phyloP scores from a whole-genome alignment of 1,140 invertebrate genomes.

The Zaprionus nigranus region DNA sequence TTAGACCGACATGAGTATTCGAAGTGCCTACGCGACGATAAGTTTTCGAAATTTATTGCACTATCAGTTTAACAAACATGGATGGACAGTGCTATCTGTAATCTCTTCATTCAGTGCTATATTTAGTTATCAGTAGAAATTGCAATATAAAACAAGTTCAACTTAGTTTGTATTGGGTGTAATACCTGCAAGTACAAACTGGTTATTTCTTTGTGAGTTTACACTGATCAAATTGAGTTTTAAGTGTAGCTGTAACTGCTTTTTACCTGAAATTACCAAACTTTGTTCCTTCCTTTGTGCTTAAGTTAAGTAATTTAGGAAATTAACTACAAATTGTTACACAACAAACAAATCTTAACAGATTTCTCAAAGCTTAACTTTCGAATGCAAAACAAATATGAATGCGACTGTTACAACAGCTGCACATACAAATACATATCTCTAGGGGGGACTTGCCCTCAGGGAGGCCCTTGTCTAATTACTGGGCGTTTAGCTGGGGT shows the following conservation, averaged over 20 bases:
- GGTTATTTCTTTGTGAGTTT: not conserved
- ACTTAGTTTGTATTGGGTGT: not conserved
- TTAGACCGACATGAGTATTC: not conserved
- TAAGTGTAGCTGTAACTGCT: not conserved
- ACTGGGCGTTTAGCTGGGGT: constrained; percentile 45
- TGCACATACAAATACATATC: not conserved
- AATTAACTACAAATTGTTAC: not conserved
- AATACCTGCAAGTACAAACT: not conserved
- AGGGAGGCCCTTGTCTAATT: constrained; percentile 45
- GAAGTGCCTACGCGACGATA: constrained; percentile 13
- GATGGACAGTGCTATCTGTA: not conserved
- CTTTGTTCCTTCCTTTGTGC: not conserved
- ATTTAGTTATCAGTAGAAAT: not conserved
- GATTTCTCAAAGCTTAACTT: constrained; percentile 8
- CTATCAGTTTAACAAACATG: not conserved
- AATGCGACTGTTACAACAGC: constrained; percentile 43
- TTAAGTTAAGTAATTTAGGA: not conserved
- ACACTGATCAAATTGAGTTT: not conserved
- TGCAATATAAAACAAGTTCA: not conserved
- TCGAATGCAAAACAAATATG: constrained; percentile 35
- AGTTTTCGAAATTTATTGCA: constrained; percentile 10
- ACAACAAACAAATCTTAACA: constrained; percentile 9
- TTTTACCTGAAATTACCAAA: not conserved
- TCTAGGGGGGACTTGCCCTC: not conserved
- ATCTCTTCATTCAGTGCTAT: not conserved